Evolutionary conservation across 1,140 invertebrate species (phyloP).

Genomic region (Brachionus asplanchnoidis): DNA sequence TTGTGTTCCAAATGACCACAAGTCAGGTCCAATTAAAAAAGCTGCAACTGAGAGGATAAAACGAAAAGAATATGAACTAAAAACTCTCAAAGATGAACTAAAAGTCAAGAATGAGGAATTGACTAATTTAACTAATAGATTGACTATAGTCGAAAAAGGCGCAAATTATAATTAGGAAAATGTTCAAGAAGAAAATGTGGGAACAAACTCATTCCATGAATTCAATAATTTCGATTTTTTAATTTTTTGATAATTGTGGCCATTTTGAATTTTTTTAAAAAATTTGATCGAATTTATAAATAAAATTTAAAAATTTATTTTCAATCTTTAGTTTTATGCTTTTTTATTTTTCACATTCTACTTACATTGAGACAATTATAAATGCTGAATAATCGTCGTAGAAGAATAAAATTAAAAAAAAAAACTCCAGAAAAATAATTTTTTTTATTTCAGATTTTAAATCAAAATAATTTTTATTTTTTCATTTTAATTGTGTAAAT

Average conservation of each 20-base stretch:
- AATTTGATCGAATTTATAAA: neutral
- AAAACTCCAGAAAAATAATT: too few relatives aligned
- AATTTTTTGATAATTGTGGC: neutral
- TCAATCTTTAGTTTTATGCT: too few relatives aligned
- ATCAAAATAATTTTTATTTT: too few relatives aligned
- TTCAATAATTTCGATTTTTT: neutral
- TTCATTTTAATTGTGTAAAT: too few relatives aligned
- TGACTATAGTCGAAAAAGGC: conserved; percentile 40
- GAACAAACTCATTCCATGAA: neutral
- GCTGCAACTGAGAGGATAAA: conserved; percentile 48
- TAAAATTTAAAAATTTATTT: neutral
- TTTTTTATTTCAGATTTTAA: too few relatives aligned
- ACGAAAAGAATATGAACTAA: conserved; percentile 55
- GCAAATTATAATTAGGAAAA: neutral
- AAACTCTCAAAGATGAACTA: conserved; percentile 52
- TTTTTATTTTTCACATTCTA: too few relatives aligned
- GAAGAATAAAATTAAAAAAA: too few relatives aligned
- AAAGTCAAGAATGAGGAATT: conserved; percentile 48
- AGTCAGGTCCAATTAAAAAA: conserved; percentile 47
- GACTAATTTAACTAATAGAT: conserved; percentile 18
- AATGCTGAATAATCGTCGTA: too few relatives aligned
- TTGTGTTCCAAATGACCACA: conserved; percentile 43
- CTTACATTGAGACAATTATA: too few relatives aligned
- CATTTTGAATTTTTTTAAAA: neutral
- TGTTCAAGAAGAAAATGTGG: neutral